Evolutionary conservation across 1,140 invertebrate species (phyloP), one percentile per base, ranked within the genome.

Genomic region (Pseudachorutes palmiensis): DNA sequence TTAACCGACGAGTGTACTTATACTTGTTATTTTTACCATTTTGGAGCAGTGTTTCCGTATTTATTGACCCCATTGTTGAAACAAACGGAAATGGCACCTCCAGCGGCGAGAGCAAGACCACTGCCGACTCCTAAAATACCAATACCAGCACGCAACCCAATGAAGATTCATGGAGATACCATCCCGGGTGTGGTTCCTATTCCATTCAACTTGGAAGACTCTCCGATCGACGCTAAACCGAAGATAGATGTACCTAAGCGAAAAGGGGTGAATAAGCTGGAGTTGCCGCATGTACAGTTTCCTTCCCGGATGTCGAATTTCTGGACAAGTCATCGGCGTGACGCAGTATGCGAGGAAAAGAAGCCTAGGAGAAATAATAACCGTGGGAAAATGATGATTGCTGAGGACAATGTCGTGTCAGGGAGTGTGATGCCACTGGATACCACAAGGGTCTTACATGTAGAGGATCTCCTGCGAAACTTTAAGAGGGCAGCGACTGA

Each of bases 211-310:
- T 24, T 55, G 24, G 51, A 55, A 14, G 51, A 55, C 12, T 14
- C 12, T 24, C 14, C 14, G 51, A 55, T 14, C 9, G 12, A 55
- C 3, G 5, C 24, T 9, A 24, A 55, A 19, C 36, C 36, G 51
- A 55, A 55, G 51, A 12, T 9, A 22, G 24, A 55, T 24, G 12
- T 9, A 12, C n/a, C n/a, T n/a, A n/a, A n/a, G n/a, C n/a, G n/a
- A n/a, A n/a, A n/a, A n/a, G n/a, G n/a, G n/a, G n/a, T n/a, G n/a
- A 55, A 14, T 9, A 55, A 55, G 51, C 51, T 55, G 51, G 51
- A 55, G 9, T 26, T 55, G 12, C 51, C 51, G 12, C 12, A 55
- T 55, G 24, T 55, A 9, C 24, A 55, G 3, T 24, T 14, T 55
- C 5, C 51, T 5, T 55, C 12, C 24, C 51, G 24, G 24, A 26